Evolutionary conservation across 2,113 vertebrate genomes (phyloP).

Genomic region (Seriola quinqueradiata): DNA sequence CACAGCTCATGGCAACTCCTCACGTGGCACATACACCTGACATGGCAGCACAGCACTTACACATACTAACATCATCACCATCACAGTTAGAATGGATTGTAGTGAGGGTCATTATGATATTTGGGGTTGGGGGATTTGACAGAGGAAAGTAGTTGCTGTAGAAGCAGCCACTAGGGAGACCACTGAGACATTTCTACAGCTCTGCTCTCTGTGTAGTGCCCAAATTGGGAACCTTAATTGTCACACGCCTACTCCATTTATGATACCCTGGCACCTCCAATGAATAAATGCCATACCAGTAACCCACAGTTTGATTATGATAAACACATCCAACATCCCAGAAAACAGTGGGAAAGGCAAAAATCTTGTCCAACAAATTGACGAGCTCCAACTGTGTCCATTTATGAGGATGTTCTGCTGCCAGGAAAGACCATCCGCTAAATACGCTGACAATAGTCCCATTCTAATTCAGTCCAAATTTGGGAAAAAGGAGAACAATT

Average conservation of each 20-base stretch:
- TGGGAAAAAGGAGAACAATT: slow-evolving; percentile 73
- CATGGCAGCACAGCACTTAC: slow-evolving; percentile 14
- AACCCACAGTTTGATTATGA: slow-evolving; percentile 66
- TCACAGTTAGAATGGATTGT: slow-evolving; percentile 4
- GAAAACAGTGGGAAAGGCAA: slow-evolving; percentile 29
- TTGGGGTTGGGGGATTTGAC: slow-evolving; percentile 8
- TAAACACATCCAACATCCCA: slow-evolving; percentile 69
- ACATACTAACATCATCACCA: slow-evolving; percentile 10
- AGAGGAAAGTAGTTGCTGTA: slow-evolving; percentile 5
- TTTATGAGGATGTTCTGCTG: slow-evolving; percentile 25
- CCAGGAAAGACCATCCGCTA: slow-evolving; percentile 39
- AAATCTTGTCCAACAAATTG: slow-evolving; percentile 21
- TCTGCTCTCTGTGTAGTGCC: slow-evolving; percentile 35
- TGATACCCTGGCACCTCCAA: slow-evolving; percentile 37
- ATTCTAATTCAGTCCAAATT: slow-evolving; percentile 73
- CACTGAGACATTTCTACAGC: slow-evolving; percentile 49
- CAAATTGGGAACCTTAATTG: slow-evolving; percentile 47
- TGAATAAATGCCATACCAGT: slow-evolving; percentile 78
- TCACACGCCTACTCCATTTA: slow-evolving; percentile 53
- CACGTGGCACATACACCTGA: slow-evolving; percentile 69
- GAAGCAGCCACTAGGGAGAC: slow-evolving; percentile 35
- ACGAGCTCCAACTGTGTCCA: slow-evolving; percentile 17
- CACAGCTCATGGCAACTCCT: neutral
- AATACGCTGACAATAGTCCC: slow-evolving; percentile 68
- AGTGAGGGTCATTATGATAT: neutral